Conservation (phyloP, 1,140 invertebrate genomes). For the Macrobrachium rosenbergii region DNA sequence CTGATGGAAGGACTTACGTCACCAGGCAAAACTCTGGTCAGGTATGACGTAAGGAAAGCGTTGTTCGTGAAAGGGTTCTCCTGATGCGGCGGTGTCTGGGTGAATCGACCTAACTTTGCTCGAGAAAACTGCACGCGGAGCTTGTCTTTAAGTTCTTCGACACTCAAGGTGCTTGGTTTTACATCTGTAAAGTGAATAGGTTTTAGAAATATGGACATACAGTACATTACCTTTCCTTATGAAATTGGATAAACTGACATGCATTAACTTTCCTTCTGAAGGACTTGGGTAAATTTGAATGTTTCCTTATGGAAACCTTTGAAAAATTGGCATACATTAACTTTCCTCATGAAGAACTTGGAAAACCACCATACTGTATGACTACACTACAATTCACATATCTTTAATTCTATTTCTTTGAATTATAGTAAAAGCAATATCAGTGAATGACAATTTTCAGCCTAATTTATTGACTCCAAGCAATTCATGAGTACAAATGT, state of each 20-base stretch:
- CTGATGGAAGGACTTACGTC: slow-evolving; percentile 8
- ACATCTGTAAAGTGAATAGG: slow-evolving; percentile 1
- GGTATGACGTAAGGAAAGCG: slow-evolving; percentile 49
- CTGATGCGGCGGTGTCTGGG: slow-evolving; percentile 50
- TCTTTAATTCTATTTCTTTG: no score
- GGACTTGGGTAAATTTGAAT: no score
- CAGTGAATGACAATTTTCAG: no score
- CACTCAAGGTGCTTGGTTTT: background rate
- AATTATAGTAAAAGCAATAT: no score
- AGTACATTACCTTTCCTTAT: background rate
- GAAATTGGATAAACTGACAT: background rate
- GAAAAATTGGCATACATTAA: no score
- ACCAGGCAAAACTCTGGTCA: slow-evolving; percentile 29
- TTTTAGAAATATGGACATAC: background rate
- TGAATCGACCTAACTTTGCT: slow-evolving; percentile 42
- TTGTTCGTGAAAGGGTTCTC: slow-evolving; percentile 51
- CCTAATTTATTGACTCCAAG: no score
- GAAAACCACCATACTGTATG: no score
- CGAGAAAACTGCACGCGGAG: slow-evolving; percentile 45
- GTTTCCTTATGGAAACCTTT: no score
- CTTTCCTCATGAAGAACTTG: no score
- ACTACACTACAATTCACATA: no score
- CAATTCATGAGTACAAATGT: no score
- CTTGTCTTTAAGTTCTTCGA: slow-evolving; percentile 32
- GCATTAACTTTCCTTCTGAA: no score